Evolutionary conservation across 2,888 invertebrate genomes (phyloP).

Genomic region (Leptogaster cylindrica): DNA sequence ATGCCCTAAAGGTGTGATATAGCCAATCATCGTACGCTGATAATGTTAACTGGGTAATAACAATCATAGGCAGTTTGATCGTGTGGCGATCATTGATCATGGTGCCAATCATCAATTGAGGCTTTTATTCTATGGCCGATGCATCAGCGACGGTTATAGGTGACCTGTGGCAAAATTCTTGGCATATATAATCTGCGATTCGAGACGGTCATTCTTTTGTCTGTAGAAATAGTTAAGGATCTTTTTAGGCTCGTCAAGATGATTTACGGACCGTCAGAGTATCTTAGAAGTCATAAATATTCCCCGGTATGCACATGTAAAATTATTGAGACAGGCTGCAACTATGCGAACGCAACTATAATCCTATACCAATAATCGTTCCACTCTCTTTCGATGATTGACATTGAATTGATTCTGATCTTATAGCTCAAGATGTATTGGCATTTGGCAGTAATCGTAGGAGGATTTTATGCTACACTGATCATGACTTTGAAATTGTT

Average conservation of each 20-base stretch:
- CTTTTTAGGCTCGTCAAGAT: constrained; percentile 27
- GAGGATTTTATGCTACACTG: constrained; percentile 16
- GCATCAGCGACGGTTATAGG: constrained; percentile 14
- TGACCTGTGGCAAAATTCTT: constrained; percentile 19
- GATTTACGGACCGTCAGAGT: constrained; percentile 6
- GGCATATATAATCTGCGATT: constrained; percentile 27
- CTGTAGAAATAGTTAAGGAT: background rate
- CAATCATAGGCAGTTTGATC: constrained; percentile 28
- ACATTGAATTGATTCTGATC: constrained; percentile 30
- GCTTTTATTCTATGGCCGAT: background rate
- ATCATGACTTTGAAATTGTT: constrained; percentile 1
- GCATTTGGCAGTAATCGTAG: constrained; percentile 14
- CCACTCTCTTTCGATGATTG: constrained; percentile 16
- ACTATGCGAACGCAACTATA: background rate
- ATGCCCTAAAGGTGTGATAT: constrained; percentile 30
- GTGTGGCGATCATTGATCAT: constrained; percentile 34
- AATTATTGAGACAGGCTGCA: constrained; percentile 5
- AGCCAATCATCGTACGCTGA: constrained; percentile 28
- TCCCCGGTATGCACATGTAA: background rate
- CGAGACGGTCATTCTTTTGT: constrained; percentile 9
- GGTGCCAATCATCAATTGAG: constrained; percentile 32
- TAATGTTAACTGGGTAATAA: constrained; percentile 14
- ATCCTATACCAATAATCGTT: background rate
- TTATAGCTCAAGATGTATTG: constrained; percentile 6
- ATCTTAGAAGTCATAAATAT: constrained; percentile 18